Evolutionary conservation across 2,113 vertebrate species (phyloP).

Genomic region (Microcebus ravelobensis): DNA sequence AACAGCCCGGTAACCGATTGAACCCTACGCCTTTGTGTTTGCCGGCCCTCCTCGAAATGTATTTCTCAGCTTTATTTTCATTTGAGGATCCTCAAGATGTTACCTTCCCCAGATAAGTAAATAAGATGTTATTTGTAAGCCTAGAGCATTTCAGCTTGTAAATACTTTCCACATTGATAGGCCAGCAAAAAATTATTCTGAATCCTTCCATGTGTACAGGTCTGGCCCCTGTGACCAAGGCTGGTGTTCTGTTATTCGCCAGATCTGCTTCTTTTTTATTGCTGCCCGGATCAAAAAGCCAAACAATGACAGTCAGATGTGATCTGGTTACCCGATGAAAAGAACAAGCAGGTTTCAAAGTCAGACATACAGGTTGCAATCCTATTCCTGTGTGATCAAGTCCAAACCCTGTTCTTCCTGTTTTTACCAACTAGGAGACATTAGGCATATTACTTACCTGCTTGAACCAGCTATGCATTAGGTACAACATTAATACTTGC

Average conservation of each 20-base stretch:
- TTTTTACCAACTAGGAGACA: background rate
- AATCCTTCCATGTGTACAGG: background rate
- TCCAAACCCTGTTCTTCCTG: background rate
- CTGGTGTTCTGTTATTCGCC: no score
- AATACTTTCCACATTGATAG: background rate
- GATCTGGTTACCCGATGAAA: background rate
- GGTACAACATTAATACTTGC: background rate
- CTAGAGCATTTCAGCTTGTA: background rate
- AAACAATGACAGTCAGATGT: background rate
- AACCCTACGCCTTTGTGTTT: background rate
- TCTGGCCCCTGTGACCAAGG: background rate
- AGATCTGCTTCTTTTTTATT: accelerated
- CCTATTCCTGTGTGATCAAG: background rate
- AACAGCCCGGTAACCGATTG: accelerated
- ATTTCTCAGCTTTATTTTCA: background rate
- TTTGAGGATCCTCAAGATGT: background rate
- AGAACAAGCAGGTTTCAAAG: background rate
- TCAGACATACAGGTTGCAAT: background rate
- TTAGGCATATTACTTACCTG: background rate
- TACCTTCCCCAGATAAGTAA: background rate
- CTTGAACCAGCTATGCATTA: background rate
- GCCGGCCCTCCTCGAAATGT: background rate
- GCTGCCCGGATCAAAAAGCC: background rate
- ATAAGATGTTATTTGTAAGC: background rate
- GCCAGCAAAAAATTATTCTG: background rate